Conservation (phyloP, 1,140 invertebrate genomes). For the Saccostrea glomerata region DNA sequence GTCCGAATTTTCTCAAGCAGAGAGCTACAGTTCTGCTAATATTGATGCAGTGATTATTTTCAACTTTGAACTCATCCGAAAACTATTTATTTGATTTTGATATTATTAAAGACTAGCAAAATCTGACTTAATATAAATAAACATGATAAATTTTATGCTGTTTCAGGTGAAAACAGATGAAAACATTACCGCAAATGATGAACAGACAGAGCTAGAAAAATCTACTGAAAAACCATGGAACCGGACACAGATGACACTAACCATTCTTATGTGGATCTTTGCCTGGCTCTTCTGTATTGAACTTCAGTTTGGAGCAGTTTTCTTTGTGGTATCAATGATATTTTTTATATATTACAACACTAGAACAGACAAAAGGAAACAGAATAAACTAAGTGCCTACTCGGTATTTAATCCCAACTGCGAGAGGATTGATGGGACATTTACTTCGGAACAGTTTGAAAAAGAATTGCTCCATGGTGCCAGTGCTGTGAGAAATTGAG, state of each 20-base stretch:
- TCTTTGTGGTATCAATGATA: conserved; percentile 89
- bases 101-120: no score
- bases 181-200: not conserved
- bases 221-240: not conserved
- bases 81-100: no score
- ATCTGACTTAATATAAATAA: no score
- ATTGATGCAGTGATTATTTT: no score
- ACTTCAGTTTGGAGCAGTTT: conserved; percentile 94
- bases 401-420: conserved; percentile 98
- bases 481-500: conserved; percentile 49
- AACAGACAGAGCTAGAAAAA: not conserved
- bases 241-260: conserved; percentile 58
- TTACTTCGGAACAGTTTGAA: conserved; percentile 97
- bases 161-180: not conserved
- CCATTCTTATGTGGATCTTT: conserved; percentile 83
- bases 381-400: conserved; percentile 93
- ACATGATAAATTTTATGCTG: no score
- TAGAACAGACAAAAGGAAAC: conserved; percentile 80
- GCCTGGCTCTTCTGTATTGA: conserved; percentile 86
- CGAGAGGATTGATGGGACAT: conserved; percentile 93
- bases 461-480: conserved; percentile 83
- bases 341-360: conserved; percentile 92
- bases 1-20: no score
- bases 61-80: no score
- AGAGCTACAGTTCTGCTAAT: no score